Evolutionary conservation across 2,888 invertebrate species (phyloP).

Genomic region (Podotricha telesiphe): DNA sequence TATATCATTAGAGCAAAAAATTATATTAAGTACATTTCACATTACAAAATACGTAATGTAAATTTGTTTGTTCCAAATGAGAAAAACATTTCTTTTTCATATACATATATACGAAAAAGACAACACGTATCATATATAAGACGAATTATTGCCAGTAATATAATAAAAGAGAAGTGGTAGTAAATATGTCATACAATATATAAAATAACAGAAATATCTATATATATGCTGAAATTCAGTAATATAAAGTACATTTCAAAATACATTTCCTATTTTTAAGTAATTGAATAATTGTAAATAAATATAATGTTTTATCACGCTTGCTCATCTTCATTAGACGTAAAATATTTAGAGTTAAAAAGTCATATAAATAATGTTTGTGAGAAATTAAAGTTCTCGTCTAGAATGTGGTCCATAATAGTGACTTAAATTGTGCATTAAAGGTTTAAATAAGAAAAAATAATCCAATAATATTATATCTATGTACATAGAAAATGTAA

Average conservation of each 20-base stretch:
- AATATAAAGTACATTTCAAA: background rate
- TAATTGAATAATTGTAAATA: slow-evolving; percentile 11
- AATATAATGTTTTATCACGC: slow-evolving; percentile 10
- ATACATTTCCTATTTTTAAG: background rate
- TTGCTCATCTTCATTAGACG: slow-evolving; percentile 17
- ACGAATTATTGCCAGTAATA: background rate
- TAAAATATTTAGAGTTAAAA: slow-evolving; percentile 19
- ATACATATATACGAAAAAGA: too few relatives aligned
- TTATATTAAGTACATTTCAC: background rate
- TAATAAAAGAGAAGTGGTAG: background rate
- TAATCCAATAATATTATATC: slow-evolving; percentile 56
- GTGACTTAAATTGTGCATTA: slow-evolving; percentile 82
- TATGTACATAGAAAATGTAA: slow-evolving; percentile 76
- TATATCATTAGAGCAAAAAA: background rate
- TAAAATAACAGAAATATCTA: background rate
- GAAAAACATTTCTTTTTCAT: too few relatives aligned
- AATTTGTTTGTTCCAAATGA: too few relatives aligned
- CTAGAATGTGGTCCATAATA: slow-evolving; percentile 82
- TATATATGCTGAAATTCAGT: background rate
- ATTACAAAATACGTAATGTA: too few relatives aligned
- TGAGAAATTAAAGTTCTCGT: slow-evolving; percentile 47
- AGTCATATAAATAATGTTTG: slow-evolving; percentile 26
- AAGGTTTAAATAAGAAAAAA: slow-evolving; percentile 66
- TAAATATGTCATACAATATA: background rate
- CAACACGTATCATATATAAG: too few relatives aligned